Percentiles rank a stretch among this genome's conserved stretches.
Evolutionary conservation across 2,888 invertebrate genomes (phyloP).

Genomic region (Pyrrhosoma nymphula): DNA sequence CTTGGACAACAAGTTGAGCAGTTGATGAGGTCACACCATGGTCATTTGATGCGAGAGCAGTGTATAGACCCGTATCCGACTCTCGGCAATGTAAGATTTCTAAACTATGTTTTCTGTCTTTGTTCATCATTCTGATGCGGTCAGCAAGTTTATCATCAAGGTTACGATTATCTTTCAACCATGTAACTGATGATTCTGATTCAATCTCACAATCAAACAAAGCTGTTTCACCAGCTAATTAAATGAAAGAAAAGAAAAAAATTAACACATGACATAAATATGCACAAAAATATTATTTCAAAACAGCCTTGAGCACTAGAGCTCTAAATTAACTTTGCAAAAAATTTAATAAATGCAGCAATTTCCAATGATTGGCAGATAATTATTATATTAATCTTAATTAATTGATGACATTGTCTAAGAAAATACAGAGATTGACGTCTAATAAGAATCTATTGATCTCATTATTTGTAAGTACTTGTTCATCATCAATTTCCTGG

Average conservation of each 20-base stretch:
- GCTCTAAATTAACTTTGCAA: no score
- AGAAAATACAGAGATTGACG: no score
- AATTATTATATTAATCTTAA: no score
- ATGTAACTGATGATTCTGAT: conserved; percentile 82
- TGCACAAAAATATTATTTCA: not conserved
- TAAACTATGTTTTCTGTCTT: conserved; percentile 84
- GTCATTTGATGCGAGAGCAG: conserved; percentile 90
- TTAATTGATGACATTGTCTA: no score
- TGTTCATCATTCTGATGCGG: conserved; percentile 83
- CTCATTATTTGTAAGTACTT: no score
- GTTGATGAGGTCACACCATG: conserved; percentile 89
- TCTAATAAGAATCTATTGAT: no score
- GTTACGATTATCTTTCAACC: conserved; percentile 94
- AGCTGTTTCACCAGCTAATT: conserved; percentile 89
- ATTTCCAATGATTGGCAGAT: no score
- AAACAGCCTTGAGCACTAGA: not conserved
- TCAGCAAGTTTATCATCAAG: conserved; percentile 88
- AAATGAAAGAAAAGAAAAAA: conserved; percentile 69
- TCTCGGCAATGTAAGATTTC: conserved; percentile 86
- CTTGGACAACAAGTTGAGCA: conserved; percentile 91
- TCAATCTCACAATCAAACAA: conserved; percentile 88
- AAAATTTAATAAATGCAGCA: no score
- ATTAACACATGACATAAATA: not conserved
- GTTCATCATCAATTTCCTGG: no score
- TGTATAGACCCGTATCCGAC: conserved; percentile 93